A percentile compares a stretch with the other conserved stretches of the same genome.
Conservation (phyloP, 2,888 invertebrate species). For the Nomada goodeniana region DNA sequence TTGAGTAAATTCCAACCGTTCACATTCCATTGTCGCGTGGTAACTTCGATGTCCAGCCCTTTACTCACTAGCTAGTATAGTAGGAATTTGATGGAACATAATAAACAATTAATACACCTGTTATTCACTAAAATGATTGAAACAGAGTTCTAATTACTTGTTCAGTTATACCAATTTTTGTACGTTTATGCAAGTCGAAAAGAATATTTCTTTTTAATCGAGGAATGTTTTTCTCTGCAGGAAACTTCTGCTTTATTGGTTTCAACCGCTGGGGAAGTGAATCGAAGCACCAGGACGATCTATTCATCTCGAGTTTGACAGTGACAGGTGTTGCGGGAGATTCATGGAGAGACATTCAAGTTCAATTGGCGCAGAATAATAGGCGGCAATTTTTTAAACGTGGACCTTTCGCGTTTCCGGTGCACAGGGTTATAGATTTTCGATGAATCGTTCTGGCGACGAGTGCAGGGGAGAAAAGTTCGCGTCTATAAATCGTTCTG, state of each 20-base stretch:
- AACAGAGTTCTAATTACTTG: too few species aligned
- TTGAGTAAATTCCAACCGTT: not conserved
- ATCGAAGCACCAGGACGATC: not conserved
- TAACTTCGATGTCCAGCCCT: constrained; percentile 2
- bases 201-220: too few species aligned
- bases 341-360: not conserved
- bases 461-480: not conserved
- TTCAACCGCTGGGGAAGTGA: not conserved
- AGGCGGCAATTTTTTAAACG: not conserved
- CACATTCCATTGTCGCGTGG: constrained; percentile 2
- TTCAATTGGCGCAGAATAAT: not conserved
- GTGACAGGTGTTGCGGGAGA: not conserved
- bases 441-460: not conserved
- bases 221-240: too few species aligned
- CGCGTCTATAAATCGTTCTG: constrained; percentile 5
- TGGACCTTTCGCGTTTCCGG: not conserved
- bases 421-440: not conserved
- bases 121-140: too few species aligned
- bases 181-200: too few species aligned
- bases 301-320: constrained; percentile 9
- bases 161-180: too few species aligned
- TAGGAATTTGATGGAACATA: too few species aligned
- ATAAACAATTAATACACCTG: too few species aligned
- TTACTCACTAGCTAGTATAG: too few species aligned
- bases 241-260: too few species aligned